Conservation (phyloP, 92 coral and sea anemone species). For the Epizoanthus scotinus region DNA sequence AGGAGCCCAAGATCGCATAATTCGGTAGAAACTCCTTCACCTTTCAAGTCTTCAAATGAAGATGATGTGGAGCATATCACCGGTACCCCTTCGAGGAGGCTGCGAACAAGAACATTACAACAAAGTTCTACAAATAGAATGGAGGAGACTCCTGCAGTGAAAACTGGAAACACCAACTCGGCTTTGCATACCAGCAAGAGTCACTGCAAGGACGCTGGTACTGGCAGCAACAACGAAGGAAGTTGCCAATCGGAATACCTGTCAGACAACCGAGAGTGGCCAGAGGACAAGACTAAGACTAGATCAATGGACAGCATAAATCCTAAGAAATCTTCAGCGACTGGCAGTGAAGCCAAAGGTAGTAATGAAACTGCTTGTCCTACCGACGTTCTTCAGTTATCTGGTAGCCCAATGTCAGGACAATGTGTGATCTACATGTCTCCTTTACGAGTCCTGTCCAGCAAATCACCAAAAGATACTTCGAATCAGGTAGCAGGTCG, state of each 20-base stretch:
- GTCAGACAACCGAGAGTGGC: neutral
- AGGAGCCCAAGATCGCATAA: neutral
- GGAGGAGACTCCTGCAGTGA: neutral
- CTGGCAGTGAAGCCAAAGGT: neutral
- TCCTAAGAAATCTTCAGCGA: neutral
- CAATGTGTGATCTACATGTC: neutral
- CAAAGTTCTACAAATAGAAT: neutral
- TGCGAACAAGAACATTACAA: neutral
- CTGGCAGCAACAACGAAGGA: neutral
- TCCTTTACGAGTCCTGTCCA: neutral
- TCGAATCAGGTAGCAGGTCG: neutral
- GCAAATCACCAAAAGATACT: slow-evolving; percentile 17
- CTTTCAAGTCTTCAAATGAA: neutral
- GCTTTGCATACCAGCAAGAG: neutral
- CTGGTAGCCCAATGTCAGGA: neutral
- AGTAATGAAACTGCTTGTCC: neutral
- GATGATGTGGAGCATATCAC: neutral
- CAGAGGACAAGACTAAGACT: neutral
- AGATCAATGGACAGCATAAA: neutral
- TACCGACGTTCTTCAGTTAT: slow-evolving; percentile 19
- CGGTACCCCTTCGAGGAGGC: neutral
- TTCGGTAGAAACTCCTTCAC: neutral
- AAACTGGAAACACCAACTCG: neutral
- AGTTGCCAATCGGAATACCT: neutral
- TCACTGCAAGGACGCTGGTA: neutral